phyloP scores from a whole-genome alignment of 2,888 invertebrate species.

The Cartodere bifasciata region DNA sequence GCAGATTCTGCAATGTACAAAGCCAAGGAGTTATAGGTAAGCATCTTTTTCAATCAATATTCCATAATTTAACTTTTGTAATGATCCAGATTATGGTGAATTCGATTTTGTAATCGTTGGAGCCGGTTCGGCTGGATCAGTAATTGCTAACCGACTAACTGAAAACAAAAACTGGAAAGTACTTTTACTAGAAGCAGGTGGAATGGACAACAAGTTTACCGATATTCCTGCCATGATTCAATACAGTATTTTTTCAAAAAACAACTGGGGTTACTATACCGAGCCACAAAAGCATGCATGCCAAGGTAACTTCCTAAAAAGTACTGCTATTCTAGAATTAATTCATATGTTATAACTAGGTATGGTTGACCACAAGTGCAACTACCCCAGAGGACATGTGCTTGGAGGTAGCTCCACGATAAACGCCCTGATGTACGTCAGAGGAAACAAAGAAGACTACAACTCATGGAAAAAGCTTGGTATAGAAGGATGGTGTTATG shows the following conservation, averaged over 20 bases:
- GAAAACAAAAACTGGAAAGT: slow-evolving; percentile 10
- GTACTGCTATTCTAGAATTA: no score
- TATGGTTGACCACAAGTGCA: slow-evolving; percentile 64
- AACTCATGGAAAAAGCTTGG: slow-evolving; percentile 51
- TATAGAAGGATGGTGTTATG: slow-evolving; percentile 68
- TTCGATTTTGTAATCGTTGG: slow-evolving; percentile 14
- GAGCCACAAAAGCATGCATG: slow-evolving; percentile 16
- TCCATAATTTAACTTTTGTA: slow-evolving; percentile 1
- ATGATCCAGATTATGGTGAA: slow-evolving; percentile 12
- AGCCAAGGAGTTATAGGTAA: no score
- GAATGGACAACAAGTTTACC: slow-evolving; percentile 11
- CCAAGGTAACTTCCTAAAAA: slow-evolving; percentile 16
- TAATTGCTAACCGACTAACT: slow-evolving; percentile 11
- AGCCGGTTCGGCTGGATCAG: slow-evolving; percentile 13
- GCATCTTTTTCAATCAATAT: no score
- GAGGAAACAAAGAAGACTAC: slow-evolving; percentile 62
- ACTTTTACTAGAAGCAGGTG: slow-evolving; percentile 16
- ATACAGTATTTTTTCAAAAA: slow-evolving; percentile 10
- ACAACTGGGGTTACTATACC: slow-evolving; percentile 19
- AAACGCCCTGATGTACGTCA: slow-evolving; percentile 74
- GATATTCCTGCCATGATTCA: slow-evolving; percentile 14
- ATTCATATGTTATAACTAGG: slow-evolving; percentile 29
- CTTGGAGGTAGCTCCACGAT: slow-evolving; percentile 71
- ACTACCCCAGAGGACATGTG: slow-evolving; percentile 73
- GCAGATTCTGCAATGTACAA: no score